Conservation (phyloP, 2,888 invertebrate genomes). For the Diaphora mendica region DNA sequence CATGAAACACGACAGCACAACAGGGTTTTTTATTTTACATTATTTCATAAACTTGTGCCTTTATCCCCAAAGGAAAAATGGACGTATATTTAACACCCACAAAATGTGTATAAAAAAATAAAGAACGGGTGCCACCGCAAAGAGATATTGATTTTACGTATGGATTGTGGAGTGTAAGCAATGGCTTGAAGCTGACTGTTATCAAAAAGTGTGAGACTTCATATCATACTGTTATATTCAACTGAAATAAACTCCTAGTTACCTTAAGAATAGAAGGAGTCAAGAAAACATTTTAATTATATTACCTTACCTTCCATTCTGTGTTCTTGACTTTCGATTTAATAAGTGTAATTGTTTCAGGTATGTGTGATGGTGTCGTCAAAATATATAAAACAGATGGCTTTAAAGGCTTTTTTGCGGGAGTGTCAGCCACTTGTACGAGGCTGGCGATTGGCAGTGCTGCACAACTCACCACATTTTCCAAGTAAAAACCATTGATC, state of each 20-base stretch:
- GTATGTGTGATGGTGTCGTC: conserved; percentile 78
- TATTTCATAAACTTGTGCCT: no score
- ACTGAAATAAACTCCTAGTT: neutral
- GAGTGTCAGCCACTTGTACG: conserved; percentile 90
- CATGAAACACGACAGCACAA: no score
- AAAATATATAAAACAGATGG: conserved; percentile 85
- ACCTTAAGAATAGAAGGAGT: neutral
- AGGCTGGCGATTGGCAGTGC: conserved; percentile 93
- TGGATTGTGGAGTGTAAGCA: no score
- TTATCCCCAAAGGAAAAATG: no score
- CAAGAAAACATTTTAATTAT: no score
- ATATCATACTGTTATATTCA: neutral
- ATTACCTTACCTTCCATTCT: no score
- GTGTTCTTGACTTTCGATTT: neutral
- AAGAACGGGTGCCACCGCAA: no score
- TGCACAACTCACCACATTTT: conserved; percentile 93
- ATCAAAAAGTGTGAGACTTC: neutral
- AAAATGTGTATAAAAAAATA: no score
- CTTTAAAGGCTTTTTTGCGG: conserved; percentile 91
- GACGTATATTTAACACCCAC: no score
- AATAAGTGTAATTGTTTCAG: conserved; percentile 61
- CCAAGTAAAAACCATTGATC: conserved; percentile 72
- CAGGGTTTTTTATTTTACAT: no score
- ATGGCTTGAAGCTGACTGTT: no score
- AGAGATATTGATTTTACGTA: no score